phyloP scores from a whole-genome alignment of 2,888 invertebrate genomes.

The Drosophila mulleri region DNA sequence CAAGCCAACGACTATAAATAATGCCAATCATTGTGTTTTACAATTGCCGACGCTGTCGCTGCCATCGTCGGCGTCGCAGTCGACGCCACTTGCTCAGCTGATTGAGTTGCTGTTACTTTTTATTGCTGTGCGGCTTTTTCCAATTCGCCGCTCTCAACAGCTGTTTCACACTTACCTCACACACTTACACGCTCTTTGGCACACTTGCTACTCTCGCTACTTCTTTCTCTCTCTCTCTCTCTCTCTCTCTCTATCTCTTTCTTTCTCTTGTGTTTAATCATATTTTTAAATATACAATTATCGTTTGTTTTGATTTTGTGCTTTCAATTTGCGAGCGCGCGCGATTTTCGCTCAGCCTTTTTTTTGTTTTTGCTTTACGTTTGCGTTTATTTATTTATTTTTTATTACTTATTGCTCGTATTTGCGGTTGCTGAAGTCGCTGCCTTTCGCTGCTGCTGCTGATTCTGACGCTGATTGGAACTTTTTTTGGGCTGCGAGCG shows the following conservation, averaged over 20 bases:
- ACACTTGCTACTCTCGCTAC: slow-evolving; percentile 28
- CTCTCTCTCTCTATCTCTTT: slow-evolving; percentile 7
- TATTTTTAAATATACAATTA: slow-evolving; percentile 80
- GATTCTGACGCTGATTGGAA: slow-evolving; percentile 39
- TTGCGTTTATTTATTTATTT: slow-evolving; percentile 27
- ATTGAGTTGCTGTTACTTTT: slow-evolving; percentile 50
- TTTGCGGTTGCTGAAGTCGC: slow-evolving; percentile 38
- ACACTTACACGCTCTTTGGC: slow-evolving; percentile 17
- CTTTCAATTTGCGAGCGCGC: slow-evolving; percentile 73
- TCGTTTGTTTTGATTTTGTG: slow-evolving; percentile 76
- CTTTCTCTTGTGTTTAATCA: slow-evolving; percentile 62
- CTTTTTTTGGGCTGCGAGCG: slow-evolving; percentile 56
- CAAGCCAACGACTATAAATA: slow-evolving; percentile 16
- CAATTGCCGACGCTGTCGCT: slow-evolving; percentile 11
- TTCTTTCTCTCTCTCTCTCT: too few relatives aligned
- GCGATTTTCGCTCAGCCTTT: slow-evolving; percentile 56
- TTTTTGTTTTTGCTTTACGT: slow-evolving; percentile 45
- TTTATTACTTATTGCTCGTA: slow-evolving; percentile 51
- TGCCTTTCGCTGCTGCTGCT: slow-evolving; percentile 27
- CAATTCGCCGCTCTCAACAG: slow-evolving; percentile 74
- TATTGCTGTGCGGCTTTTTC: slow-evolving; percentile 50
- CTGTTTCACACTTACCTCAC: slow-evolving; percentile 50
- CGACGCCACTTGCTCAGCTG: slow-evolving; percentile 59
- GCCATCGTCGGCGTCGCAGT: slow-evolving; percentile 2
- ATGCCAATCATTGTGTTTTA: slow-evolving; percentile 39